Evolutionary conservation across 2,888 invertebrate genomes (phyloP).

Genomic region (Eupithecia dodoneata): DNA sequence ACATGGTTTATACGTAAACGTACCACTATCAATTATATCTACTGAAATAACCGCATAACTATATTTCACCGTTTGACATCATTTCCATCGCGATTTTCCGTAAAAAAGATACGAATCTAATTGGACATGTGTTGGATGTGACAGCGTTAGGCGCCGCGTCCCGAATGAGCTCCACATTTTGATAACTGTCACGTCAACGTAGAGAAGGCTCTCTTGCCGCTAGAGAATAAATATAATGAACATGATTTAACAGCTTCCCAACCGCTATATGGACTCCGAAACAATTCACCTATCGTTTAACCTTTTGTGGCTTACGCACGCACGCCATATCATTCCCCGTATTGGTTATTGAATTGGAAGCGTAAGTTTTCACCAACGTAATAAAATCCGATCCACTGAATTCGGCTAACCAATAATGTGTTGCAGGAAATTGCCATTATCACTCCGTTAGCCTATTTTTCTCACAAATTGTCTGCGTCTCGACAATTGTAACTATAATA

Average conservation of each 20-base stretch:
- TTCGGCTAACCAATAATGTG: conserved; percentile 34
- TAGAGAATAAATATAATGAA: conserved; percentile 6
- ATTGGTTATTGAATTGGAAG: conserved; percentile 32
- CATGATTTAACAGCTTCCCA: neutral
- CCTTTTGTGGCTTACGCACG: conserved; percentile 3
- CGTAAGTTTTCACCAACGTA: conserved; percentile 33
- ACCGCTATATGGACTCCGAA: conserved; percentile 1
- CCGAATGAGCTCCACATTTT: conserved; percentile 50
- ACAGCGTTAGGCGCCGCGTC: conserved; percentile 46
- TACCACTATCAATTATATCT: conserved; percentile 22
- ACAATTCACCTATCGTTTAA: conserved; percentile 11
- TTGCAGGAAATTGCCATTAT: conserved; percentile 36
- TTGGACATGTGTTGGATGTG: conserved; percentile 57
- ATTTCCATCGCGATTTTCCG: conserved; percentile 48
- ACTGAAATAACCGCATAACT: conserved; percentile 34
- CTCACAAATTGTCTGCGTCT: conserved; percentile 41
- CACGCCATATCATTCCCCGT: conserved; percentile 16
- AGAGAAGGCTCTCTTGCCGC: neutral
- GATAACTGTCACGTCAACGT: conserved; percentile 45
- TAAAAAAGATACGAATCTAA: conserved; percentile 53
- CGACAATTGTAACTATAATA: conserved; percentile 47
- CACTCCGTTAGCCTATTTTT: conserved; percentile 42
- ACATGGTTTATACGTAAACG: neutral
- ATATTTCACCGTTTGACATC: conserved; percentile 41
- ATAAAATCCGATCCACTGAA: conserved; percentile 35